Evolutionary conservation across 2,888 invertebrate species (phyloP).

Genomic region (Marronus borbonicus): DNA sequence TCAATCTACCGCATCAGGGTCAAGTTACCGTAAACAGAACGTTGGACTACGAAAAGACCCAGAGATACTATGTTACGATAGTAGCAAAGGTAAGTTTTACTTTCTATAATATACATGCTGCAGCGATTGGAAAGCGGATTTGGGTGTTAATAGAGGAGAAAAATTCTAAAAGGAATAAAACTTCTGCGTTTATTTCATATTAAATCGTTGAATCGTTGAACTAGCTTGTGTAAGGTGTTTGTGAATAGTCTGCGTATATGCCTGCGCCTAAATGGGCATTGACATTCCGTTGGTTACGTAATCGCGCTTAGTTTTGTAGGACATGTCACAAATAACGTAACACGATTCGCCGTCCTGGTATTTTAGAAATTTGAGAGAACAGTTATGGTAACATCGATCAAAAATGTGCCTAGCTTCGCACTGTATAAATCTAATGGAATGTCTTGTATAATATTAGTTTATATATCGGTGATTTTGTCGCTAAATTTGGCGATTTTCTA

Average conservation of each 20-base stretch:
- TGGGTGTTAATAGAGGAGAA: neutral
- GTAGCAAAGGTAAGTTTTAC: slow-evolving; percentile 84
- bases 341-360: neutral
- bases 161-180: neutral
- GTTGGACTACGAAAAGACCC: slow-evolving; percentile 90
- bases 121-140: neutral
- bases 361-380: slow-evolving; percentile 12
- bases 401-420: too few species aligned
- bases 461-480: too few species aligned
- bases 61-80: slow-evolving; percentile 89
- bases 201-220: neutral
- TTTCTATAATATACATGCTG: neutral
- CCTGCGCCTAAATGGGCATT: neutral
- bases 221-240: neutral
- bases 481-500: too few species aligned
- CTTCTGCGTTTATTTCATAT: neutral
- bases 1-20: slow-evolving; percentile 91
- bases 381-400: neutral
- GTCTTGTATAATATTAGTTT: too few species aligned
- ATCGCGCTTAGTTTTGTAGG: neutral
- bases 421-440: too few species aligned
- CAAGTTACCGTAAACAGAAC: slow-evolving; percentile 89
- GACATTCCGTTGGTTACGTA: neutral
- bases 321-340: slow-evolving; percentile 13
- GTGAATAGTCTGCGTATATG: neutral